A percentile compares a stretch with the other conserved stretches of the same genome.
phyloP scores from a whole-genome alignment of 2,797 vertebrate genomes.

The Hippocampus kuda region DNA sequence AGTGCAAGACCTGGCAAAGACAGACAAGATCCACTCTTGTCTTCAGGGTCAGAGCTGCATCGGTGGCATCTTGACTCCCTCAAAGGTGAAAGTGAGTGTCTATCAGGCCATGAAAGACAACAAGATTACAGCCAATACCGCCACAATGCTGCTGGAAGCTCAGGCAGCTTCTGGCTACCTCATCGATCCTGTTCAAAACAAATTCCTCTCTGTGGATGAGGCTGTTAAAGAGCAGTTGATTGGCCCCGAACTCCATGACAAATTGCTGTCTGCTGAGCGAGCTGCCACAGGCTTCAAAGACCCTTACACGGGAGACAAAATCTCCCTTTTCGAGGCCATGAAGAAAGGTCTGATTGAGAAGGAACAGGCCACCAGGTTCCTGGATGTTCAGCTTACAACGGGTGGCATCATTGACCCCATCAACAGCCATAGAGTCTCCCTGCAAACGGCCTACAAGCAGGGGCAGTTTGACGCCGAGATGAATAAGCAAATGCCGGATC shows the following conservation, averaged over 20 bases:
- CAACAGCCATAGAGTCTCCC: slow-evolving; percentile 67
- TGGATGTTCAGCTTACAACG: slow-evolving; percentile 74
- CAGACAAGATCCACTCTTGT: slow-evolving; percentile 70
- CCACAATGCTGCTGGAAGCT: slow-evolving; percentile 73
- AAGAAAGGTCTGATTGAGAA: slow-evolving; percentile 71
- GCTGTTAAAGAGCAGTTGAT: slow-evolving; percentile 69
- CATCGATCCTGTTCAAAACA: slow-evolving; percentile 68
- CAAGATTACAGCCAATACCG: slow-evolving; percentile 64
- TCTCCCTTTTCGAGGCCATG: slow-evolving; percentile 73
- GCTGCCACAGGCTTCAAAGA: slow-evolving; percentile 76
- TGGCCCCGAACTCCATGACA: slow-evolving; percentile 71
- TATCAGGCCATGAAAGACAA: slow-evolving; percentile 83
- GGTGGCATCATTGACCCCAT: slow-evolving; percentile 75
- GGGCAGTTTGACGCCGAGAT: slow-evolving; percentile 70
- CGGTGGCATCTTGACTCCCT: slow-evolving; percentile 76
- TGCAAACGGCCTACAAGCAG: slow-evolving; percentile 70
- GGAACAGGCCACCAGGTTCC: slow-evolving; percentile 66
- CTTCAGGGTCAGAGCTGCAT: slow-evolving; percentile 76
- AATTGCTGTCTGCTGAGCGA: slow-evolving; percentile 71
- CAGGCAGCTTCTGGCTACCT: slow-evolving; percentile 77
- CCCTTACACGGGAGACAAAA: slow-evolving; percentile 68
- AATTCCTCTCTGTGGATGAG: slow-evolving; percentile 71
- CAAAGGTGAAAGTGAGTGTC: slow-evolving; percentile 79
- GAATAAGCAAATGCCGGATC: slow-evolving; percentile 66
- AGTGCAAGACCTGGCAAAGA: slow-evolving; percentile 70